Base-by-base conservation (phyloP, 2,888 invertebrate genomes). In the Halocaridina rubra region DNA sequence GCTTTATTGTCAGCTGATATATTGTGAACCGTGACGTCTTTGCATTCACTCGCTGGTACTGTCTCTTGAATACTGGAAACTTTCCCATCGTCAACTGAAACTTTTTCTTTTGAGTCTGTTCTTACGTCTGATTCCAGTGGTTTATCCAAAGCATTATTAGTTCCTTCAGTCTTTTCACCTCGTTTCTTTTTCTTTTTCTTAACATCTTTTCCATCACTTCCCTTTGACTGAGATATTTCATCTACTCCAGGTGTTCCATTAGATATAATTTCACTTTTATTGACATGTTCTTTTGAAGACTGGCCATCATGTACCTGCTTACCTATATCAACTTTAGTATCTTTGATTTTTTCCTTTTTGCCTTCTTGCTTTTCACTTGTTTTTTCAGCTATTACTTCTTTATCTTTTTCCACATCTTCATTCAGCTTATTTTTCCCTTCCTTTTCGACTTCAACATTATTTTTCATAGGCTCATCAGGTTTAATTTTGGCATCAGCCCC, bases 141-240 rank as follows among this genome's bases (percentile, higher is more conserved):
- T n/a, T n/a, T n/a, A n/a, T n/a, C n/a, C n/a, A n/a, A n/a, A n/a
- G n/a, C n/a, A n/a, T n/a, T n/a, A n/a, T n/a, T 24, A 22, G 72
- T 7, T 7, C n/a, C 24, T 30, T 13, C 24, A 24, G 16, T 39
- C 13, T 29, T 7, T 8, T 57, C 61, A 2, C n/a, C 19, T 24
- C 32, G 53, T 30, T 53, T 80, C 61, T 74, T 80, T 39, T 72
- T 74, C 29, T 80, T 74, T 10, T 53, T 53, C 30, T 71, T 53
- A 2, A n/a, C 5, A 7, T 30, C 69, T 29, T 69, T 69, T 69
- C 19, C 53, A 53, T 53, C 4, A 2, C 10, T 2, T 53, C 10
- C 53, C 53, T 19, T 16, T 4, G 0, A 3, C 10, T 3, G 2
- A 53, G 53, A 53, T 53, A 22, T 4, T 71, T 71, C 69, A 29